A percentile compares a stretch with the other conserved stretches of the same genome.
These are phyloP conservation scores for Neogale vison DNA, from an alignment of 2,113 vertebrate genomes.

Conservation along the genomic window DNA sequence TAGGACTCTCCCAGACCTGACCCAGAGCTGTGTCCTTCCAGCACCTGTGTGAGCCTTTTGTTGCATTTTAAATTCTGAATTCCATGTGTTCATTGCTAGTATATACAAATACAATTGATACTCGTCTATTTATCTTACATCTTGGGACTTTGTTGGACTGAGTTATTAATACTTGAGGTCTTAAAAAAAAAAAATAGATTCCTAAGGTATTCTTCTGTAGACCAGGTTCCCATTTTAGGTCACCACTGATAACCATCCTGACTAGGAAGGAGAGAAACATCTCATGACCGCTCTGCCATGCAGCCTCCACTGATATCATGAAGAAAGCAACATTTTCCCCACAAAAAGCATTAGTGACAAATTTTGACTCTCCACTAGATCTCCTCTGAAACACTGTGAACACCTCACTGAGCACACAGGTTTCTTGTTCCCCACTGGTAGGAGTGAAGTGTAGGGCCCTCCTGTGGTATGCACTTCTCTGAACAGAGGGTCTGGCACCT, in stretches of 20 bases:
- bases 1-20: not conserved
- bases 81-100: not conserved
- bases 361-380: not conserved
- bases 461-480: not conserved
- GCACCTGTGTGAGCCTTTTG: too few relatives aligned
- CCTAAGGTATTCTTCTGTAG: not conserved
- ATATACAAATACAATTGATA: not conserved
- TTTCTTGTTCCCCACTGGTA: accelerated
- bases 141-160: not conserved
- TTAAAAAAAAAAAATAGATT: not conserved
- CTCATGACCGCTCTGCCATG: accelerated
- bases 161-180: not conserved
- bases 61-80: not conserved
- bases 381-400: not conserved
- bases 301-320: not conserved
- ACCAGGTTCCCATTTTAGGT: not conserved
- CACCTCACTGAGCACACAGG: not conserved
- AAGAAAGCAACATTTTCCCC: not conserved
- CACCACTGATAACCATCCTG: not conserved
- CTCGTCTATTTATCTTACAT: not conserved
- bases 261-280: not conserved
- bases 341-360: not conserved
- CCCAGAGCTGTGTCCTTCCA: not conserved
- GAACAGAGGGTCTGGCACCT: not conserved
- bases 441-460: not conserved